A percentile compares a stretch with the other conserved stretches of the same genome.
These are phyloP conservation scores for Bolinopsis microptera DNA, from an alignment of 37 sponge, comb jelly and placozoan genomes.

Conservation along the genomic window DNA sequence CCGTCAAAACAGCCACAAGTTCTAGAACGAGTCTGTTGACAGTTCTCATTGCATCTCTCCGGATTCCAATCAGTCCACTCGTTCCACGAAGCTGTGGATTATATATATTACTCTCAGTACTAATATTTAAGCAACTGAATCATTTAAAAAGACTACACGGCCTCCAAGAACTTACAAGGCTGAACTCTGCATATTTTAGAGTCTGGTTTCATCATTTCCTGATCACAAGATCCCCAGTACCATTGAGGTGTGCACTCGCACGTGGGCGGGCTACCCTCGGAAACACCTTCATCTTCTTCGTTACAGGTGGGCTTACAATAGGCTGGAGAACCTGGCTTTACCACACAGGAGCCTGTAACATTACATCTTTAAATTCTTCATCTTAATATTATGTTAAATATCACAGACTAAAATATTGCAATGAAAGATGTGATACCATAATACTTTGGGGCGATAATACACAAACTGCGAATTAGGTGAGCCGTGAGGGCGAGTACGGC, in stretches of 20 bases:
- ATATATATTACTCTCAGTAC: background rate
- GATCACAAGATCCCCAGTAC: constrained; percentile 16
- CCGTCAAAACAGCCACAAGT: constrained; percentile 39
- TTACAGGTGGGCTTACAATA: background rate
- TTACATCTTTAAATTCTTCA: too few relatives aligned
- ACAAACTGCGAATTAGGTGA: too few relatives aligned
- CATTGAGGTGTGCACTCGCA: constrained; percentile 38
- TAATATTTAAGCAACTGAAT: too few relatives aligned
- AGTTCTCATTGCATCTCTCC: background rate
- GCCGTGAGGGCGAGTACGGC: too few relatives aligned
- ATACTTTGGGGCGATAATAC: too few relatives aligned
- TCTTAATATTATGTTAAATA: too few relatives aligned
- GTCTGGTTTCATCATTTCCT: constrained; percentile 16
- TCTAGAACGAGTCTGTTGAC: background rate
- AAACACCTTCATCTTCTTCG: background rate
- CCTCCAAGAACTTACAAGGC: constrained; percentile 17
- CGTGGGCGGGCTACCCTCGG: background rate
- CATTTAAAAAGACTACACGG: background rate
- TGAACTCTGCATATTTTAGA: background rate
- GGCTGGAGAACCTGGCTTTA: background rate
- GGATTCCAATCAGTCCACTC: constrained; percentile 33
- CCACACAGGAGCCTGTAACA: constrained; percentile 44
- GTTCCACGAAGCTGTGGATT: background rate
- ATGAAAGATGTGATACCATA: too few relatives aligned
- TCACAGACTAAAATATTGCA: too few relatives aligned